Evolutionary conservation across 2,888 invertebrate genomes (phyloP).

Genomic region (Eugnorisma glareosa): DNA sequence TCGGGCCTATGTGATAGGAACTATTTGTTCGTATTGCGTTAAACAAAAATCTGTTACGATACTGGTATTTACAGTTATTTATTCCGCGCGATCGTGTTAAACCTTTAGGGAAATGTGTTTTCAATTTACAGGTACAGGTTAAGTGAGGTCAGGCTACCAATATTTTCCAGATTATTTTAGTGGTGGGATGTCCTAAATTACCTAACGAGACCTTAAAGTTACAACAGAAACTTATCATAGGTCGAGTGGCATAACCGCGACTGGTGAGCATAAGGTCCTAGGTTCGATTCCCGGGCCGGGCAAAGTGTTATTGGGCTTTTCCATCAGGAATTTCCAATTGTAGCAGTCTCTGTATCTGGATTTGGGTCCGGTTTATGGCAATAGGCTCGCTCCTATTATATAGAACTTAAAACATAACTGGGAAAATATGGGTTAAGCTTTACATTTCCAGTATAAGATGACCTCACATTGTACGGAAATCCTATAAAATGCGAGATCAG

Average conservation of each 20-base stretch:
- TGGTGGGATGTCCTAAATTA: not conserved
- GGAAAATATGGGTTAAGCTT: too few species aligned
- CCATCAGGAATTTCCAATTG: too few species aligned
- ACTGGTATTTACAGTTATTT: not conserved
- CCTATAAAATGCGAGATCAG: too few species aligned
- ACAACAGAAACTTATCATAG: not conserved
- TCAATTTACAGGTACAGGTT: constrained; percentile 1
- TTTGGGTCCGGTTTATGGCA: too few species aligned
- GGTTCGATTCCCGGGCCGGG: too few species aligned
- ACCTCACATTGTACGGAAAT: too few species aligned
- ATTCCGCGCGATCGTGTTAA: not conserved
- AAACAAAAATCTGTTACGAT: not conserved
- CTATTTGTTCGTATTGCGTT: not conserved
- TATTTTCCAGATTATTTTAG: constrained; percentile 1
- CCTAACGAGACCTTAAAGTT: not conserved
- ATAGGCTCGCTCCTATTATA: too few species aligned
- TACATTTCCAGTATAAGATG: too few species aligned
- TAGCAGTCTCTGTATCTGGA: too few species aligned
- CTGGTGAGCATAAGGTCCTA: too few species aligned
- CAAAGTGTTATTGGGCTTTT: too few species aligned
- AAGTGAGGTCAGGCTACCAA: not conserved
- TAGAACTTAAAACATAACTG: too few species aligned
- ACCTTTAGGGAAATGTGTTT: not conserved
- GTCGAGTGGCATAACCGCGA: not conserved
- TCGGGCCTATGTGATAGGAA: not conserved